These are phyloP conservation scores for Stramonita haemastoma DNA, from an alignment of 2,888 invertebrate species.

Conservation along the genomic window DNA sequence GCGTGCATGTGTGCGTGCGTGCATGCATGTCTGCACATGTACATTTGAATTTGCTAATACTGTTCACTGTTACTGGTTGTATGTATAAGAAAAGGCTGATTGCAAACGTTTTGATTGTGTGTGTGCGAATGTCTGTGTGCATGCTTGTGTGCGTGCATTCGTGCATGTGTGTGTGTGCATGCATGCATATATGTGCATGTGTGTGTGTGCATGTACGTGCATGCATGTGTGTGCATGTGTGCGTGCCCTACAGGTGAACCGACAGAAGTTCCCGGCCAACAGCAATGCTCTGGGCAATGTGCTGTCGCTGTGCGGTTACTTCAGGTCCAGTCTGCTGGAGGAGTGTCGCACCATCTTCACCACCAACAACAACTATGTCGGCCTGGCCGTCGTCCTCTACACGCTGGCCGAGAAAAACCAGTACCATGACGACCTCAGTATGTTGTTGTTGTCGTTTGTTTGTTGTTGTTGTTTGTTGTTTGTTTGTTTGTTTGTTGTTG, in stretches of 20 bases:
- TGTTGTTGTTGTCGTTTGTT: constrained; percentile 19
- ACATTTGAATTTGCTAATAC: no score
- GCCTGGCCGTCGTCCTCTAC: constrained; percentile 55
- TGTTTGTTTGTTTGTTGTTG: not conserved
- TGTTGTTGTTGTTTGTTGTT: not conserved
- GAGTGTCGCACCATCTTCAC: constrained; percentile 52
- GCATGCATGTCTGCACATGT: not conserved
- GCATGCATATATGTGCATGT: no score
- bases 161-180: not conserved
- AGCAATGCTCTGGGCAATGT: constrained; percentile 52
- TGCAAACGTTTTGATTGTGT: no score
- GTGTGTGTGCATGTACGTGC: not conserved
- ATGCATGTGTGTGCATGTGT: not conserved
- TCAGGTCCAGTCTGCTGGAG: constrained; percentile 46
- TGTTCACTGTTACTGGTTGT: no score
- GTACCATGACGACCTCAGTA: constrained; percentile 55
- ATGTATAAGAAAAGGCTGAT: no score
- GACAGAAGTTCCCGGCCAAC: constrained; percentile 37
- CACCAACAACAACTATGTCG: constrained; percentile 50
- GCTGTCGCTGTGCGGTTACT: constrained; percentile 57
- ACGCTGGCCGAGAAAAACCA: constrained; percentile 59
- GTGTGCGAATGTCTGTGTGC: no score
- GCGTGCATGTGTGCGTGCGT: not conserved
- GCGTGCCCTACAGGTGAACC: constrained; percentile 46
- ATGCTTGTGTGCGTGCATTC: no score